Conservation (phyloP, 2,888 invertebrate species). For the Rugalucina vietnamica region DNA sequence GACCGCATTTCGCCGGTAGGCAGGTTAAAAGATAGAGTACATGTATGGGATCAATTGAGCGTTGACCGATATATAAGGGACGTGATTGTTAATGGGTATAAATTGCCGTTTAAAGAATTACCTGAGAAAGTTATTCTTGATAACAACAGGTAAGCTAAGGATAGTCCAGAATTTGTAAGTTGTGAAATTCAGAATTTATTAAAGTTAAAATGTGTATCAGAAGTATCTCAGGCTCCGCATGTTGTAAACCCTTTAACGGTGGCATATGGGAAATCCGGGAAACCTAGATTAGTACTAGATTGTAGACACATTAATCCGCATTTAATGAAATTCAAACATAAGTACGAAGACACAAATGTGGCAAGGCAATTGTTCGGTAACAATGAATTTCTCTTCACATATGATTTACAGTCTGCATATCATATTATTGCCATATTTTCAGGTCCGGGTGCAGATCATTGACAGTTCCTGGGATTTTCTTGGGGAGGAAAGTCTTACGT, state of each 20-base stretch:
- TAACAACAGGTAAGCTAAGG: constrained; percentile 42
- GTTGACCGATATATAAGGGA: too few relatives aligned
- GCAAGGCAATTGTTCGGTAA: constrained; percentile 21
- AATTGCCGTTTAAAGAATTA: constrained; percentile 24
- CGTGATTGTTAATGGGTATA: constrained; percentile 33
- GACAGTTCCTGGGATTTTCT: constrained; percentile 26
- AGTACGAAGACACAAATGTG: constrained; percentile 32
- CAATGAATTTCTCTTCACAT: constrained; percentile 34
- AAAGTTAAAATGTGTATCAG: constrained; percentile 26
- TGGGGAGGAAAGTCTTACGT: constrained; percentile 31
- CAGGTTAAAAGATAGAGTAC: not conserved
- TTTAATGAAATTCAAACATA: constrained; percentile 37
- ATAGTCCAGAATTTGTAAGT: constrained; percentile 9
- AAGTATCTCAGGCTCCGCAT: not conserved
- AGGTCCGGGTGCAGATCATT: constrained; percentile 11
- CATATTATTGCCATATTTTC: constrained; percentile 34
- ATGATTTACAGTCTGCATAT: constrained; percentile 38
- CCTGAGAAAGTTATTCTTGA: not conserved
- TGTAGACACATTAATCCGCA: constrained; percentile 34
- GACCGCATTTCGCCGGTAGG: not conserved
- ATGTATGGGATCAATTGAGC: too few relatives aligned
- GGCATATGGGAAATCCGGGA: constrained; percentile 25
- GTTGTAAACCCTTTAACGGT: constrained; percentile 38
- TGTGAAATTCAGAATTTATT: constrained; percentile 21
- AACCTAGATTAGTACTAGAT: constrained; percentile 28